These are phyloP conservation scores for Spheniscus humboldti DNA, from an alignment of 2,797 vertebrate genomes.

Conservation along the genomic window DNA sequence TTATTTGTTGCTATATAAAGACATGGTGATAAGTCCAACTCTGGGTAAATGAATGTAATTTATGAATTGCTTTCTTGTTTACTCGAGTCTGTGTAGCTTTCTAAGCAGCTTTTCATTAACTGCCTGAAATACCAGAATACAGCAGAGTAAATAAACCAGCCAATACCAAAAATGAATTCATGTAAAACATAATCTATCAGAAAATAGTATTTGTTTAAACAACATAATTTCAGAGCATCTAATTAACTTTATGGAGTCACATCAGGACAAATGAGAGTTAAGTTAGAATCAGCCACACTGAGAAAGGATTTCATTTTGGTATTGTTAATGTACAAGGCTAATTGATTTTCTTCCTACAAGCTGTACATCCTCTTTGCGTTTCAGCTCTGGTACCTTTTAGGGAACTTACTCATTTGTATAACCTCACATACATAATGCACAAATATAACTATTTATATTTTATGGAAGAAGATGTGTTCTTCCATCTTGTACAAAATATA, in stretches of 20 bases:
- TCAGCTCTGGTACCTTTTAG: background rate
- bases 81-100: background rate
- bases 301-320: background rate
- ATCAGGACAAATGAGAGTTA: background rate
- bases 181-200: background rate
- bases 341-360: background rate
- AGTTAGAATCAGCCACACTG: background rate
- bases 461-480: background rate
- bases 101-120: background rate
- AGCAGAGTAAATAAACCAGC: background rate
- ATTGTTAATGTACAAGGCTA: background rate
- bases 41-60: background rate
- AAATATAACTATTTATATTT: constrained; percentile 27
- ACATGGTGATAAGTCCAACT: background rate
- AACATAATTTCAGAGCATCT: background rate
- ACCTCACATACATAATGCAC: constrained; percentile 14
- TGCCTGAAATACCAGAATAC: background rate
- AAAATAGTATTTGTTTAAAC: background rate
- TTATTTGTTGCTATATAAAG: background rate
- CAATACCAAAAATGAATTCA: background rate
- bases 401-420: constrained; percentile 4
- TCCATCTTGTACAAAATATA: constrained; percentile 37
- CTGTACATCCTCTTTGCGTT: background rate
- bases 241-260: background rate
- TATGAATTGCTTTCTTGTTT: background rate